A percentile compares a stretch with the other conserved stretches of the same genome.
phyloP scores from a whole-genome alignment of 1,140 invertebrate species.

The Lerema accius region DNA sequence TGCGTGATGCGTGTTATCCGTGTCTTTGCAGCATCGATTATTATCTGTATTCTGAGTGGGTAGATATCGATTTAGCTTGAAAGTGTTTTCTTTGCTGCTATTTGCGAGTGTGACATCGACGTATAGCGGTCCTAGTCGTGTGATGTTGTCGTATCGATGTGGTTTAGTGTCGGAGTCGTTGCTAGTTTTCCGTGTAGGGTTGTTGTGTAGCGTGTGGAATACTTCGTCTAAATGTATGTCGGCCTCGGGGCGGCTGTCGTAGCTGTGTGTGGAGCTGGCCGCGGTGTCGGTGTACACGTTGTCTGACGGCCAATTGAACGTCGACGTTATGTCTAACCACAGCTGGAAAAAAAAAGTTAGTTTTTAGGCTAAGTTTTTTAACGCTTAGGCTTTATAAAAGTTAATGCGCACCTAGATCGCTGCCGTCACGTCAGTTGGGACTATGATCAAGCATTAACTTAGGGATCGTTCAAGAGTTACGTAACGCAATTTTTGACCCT shows the following conservation, averaged over 20 bases:
- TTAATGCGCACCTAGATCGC: too few relatives aligned
- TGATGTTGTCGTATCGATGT: constrained; percentile 25
- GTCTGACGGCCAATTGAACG: constrained; percentile 84
- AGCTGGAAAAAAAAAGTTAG: too few relatives aligned
- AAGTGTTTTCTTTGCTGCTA: constrained; percentile 23
- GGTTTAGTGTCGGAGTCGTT: background rate
- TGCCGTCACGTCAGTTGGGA: too few relatives aligned
- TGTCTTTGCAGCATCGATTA: constrained; percentile 27
- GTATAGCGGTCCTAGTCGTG: constrained; percentile 14
- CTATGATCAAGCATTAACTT: too few relatives aligned
- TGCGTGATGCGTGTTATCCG: constrained; percentile 1
- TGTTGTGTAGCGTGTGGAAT: constrained; percentile 42
- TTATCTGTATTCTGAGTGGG: constrained; percentile 7
- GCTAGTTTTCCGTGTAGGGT: background rate
- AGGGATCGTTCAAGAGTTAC: too few relatives aligned
- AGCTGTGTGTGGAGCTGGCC: constrained; percentile 83
- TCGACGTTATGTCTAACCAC: constrained; percentile 77
- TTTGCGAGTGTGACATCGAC: constrained; percentile 14
- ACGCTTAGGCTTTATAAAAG: too few relatives aligned
- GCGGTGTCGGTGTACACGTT: constrained; percentile 82
- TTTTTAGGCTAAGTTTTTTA: too few relatives aligned
- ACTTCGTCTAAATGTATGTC: constrained; percentile 77
- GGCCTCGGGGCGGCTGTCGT: constrained; percentile 85
- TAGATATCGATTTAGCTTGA: constrained; percentile 15
- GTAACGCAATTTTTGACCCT: too few relatives aligned